Evolutionary conservation across 1,140 invertebrate species (phyloP), one percentile per base, ranked within the genome.

Genomic region (Drosophila willistoni): DNA sequence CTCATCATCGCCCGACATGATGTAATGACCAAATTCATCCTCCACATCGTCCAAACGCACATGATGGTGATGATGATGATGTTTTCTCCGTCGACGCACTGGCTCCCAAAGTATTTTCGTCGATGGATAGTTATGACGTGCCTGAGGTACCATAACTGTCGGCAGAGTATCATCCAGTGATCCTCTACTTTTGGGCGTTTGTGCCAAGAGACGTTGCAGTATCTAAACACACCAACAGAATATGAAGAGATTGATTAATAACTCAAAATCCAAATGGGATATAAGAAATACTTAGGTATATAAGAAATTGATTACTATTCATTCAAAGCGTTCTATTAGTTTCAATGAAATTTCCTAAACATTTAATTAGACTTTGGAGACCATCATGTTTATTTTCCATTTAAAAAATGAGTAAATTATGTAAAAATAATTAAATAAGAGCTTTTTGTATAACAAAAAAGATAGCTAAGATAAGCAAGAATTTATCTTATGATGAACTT

Each of bases 171-270:
- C 17, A 7, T 70, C 63, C 9, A 75, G 42, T 14, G 69, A 60
- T n/a, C 63, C 59, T 44, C 80, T 82, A 55, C 64, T 84, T 47
- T 90, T 91, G 41, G 87, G 90, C 64, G 81, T 71, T 85, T 90
- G 85, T 63, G 90, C 90, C 74, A 92, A 60, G 54, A 92, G 80
- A 73, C 89, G 85, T 80, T 91, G 86, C 57, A 92, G 82, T 61
- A 91, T 90, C 90, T 92, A n/a, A 7, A 71, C 22, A 25, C 22
- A 25, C 3, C 22, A 25, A 25, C 0, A 25, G 22, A 25, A 25
- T 25, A 25, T 4, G 22, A 25, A 25, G 22, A 25, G 22, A 4
- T 4, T 13, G 3, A 44, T 44, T n/a, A 44, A 17, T 44, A 14
- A 14, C 1, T 9, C 10, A 13, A 13, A 14, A 44, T 29, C 6